A percentile compares a stretch with the other conserved stretches of the same genome.
phyloP scores from a whole-genome alignment of 2,113 vertebrate genomes.

The Sminthopsis crassicaudata region DNA sequence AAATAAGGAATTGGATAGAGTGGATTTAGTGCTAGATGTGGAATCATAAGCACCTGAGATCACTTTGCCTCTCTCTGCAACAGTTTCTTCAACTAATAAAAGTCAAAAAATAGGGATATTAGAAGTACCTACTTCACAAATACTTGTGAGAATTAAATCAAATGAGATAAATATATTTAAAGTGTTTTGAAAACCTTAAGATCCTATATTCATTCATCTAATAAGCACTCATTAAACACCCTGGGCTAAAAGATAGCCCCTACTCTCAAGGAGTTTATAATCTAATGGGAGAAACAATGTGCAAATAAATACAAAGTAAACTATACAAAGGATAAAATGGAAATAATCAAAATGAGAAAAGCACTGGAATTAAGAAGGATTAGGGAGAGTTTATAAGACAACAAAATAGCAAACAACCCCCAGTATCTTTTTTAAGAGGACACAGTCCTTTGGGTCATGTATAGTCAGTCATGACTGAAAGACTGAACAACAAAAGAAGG shows the following conservation, averaged over 20 bases:
- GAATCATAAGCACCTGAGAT: background rate
- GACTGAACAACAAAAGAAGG: background rate
- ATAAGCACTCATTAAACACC: background rate
- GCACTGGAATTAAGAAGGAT: background rate
- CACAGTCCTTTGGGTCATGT: background rate
- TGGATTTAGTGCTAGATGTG: background rate
- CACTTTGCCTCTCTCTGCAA: constrained; percentile 7
- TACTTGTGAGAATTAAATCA: background rate
- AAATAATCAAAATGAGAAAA: background rate
- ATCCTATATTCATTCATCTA: background rate
- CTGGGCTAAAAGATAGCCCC: background rate
- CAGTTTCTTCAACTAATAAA: background rate
- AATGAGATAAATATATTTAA: background rate
- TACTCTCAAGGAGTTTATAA: background rate
- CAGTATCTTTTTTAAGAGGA: background rate
- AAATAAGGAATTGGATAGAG: background rate
- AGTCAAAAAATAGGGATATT: background rate
- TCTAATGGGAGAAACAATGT: background rate
- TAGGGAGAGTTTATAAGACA: background rate
- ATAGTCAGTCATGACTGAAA: background rate
- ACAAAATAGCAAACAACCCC: background rate
- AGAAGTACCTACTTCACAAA: background rate
- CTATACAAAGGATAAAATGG: background rate
- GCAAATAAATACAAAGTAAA: background rate
- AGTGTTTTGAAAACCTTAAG: background rate